These are phyloP conservation scores for Triplophysa siluroides DNA, from an alignment of 2,113 vertebrate species.

Conservation along the genomic window DNA sequence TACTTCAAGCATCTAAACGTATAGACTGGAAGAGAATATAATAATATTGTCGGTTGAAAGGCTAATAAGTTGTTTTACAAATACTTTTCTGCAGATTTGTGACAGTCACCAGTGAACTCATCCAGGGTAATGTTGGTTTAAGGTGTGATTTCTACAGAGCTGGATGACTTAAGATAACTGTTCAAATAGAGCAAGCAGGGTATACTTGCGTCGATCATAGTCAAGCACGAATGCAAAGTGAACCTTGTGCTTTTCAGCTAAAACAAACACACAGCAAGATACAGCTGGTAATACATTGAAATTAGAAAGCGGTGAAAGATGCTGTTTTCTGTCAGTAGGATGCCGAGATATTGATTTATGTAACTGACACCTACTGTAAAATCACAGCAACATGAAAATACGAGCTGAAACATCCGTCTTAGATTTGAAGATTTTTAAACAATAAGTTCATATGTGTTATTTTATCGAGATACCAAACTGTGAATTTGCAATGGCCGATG, in stretches of 20 bases:
- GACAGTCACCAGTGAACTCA: neutral
- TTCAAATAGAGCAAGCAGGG: constrained; percentile 47
- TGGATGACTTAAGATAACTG: constrained; percentile 41
- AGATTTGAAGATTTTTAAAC: too few species aligned
- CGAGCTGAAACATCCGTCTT: too few species aligned
- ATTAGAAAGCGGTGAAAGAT: constrained; percentile 27
- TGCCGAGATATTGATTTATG: neutral
- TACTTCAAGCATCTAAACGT: neutral
- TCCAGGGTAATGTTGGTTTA: neutral
- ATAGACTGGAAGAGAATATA: neutral
- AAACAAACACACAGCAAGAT: constrained; percentile 39
- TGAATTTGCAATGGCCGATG: neutral
- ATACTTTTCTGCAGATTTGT: neutral
- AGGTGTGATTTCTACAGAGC: constrained; percentile 8
- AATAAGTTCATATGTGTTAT: neutral
- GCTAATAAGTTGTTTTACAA: neutral
- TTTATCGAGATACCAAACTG: neutral
- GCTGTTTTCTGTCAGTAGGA: neutral
- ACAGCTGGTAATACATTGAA: constrained; percentile 1
- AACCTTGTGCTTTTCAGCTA: constrained; percentile 41
- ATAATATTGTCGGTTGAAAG: neutral
- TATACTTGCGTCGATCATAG: constrained; percentile 41
- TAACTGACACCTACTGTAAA: neutral
- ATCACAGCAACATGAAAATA: neutral
- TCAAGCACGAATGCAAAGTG: constrained; percentile 5